Conservation (phyloP, 2,888 invertebrate species). For the Diarsia brunnea region DNA sequence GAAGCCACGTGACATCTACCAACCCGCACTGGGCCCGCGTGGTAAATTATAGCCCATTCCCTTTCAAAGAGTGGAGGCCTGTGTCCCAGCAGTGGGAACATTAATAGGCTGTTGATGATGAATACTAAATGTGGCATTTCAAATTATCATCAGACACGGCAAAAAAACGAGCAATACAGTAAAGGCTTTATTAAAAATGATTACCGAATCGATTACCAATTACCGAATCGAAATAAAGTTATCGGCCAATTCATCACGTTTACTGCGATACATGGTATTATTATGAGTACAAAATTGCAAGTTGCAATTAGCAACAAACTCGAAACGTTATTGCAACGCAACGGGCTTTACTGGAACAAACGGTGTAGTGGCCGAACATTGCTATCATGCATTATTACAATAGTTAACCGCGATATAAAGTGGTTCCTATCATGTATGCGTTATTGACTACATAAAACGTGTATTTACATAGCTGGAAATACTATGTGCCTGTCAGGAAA, state of each 20-base stretch:
- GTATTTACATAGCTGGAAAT: slow-evolving; percentile 41
- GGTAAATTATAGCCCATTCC: too few relatives aligned
- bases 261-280: slow-evolving; percentile 24
- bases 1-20: too few relatives aligned
- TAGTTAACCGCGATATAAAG: slow-evolving; percentile 42
- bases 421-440: slow-evolving; percentile 29
- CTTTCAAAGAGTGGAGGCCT: too few relatives aligned
- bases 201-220: slow-evolving; percentile 14
- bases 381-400: slow-evolving; percentile 40
- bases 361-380: slow-evolving; percentile 37
- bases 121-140: slow-evolving; percentile 1
- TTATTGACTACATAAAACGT: slow-evolving; percentile 34
- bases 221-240: neutral
- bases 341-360: slow-evolving; percentile 37
- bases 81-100: too few relatives aligned
- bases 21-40: too few relatives aligned
- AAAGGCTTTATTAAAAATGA: slow-evolving; percentile 6
- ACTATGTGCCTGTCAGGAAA: slow-evolving; percentile 10
- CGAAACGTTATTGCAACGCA: slow-evolving; percentile 39
- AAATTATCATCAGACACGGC: neutral
- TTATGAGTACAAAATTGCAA: slow-evolving; percentile 33
- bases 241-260: slow-evolving; percentile 7
- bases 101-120: too few relatives aligned
- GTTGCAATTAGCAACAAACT: slow-evolving; percentile 33
- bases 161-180: neutral